Conservation (phyloP, 2,113 vertebrate species). For the Hydrolagus affinis region DNA sequence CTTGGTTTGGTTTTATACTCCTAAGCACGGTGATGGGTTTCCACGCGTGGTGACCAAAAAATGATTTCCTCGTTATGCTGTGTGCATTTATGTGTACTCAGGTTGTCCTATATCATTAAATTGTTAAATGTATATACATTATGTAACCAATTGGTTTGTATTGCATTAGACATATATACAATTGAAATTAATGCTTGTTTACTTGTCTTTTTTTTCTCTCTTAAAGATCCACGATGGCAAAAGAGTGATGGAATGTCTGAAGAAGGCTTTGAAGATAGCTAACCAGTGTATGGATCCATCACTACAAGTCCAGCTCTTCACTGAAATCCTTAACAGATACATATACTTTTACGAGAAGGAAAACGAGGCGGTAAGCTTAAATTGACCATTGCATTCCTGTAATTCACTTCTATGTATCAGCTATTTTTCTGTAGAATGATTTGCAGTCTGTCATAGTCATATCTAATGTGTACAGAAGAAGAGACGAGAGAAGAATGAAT, state of each 20-base stretch:
- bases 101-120: no score
- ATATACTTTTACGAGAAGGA: conserved; percentile 97
- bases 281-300: conserved; percentile 98
- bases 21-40: no score
- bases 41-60: no score
- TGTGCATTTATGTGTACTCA: no score
- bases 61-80: no score
- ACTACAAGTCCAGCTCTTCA: conserved; percentile 95
- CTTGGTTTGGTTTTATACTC: no score
- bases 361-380: conserved; percentile 79
- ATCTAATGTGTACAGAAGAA: no score
- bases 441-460: no score
- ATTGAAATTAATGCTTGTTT: background rate
- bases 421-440: background rate
- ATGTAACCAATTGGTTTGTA: no score
- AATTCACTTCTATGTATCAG: background rate
- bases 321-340: conserved; percentile 97
- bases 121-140: no score
- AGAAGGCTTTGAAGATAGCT: conserved; percentile 96
- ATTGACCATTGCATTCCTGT: background rate
- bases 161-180: background rate
- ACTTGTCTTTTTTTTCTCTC: background rate
- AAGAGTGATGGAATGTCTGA: conserved; percentile 95
- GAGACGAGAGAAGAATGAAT: no score
- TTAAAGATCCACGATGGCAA: conserved; percentile 90